Conservation (phyloP, 2,888 invertebrate species). For the Deroplatys truncata region DNA sequence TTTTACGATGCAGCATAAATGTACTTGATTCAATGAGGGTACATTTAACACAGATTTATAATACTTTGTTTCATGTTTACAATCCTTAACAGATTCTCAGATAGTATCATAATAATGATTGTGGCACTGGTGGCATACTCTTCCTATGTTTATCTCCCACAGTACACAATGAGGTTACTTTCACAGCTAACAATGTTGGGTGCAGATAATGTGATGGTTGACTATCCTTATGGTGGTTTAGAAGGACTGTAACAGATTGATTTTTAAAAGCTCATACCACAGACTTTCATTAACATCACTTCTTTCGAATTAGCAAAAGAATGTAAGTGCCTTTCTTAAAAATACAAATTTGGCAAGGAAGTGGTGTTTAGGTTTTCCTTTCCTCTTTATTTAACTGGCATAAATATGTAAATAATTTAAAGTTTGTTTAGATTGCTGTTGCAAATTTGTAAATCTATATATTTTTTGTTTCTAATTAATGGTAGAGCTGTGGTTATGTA, state of each 20-base stretch:
- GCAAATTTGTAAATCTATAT: not conserved
- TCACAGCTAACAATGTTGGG: constrained; percentile 17
- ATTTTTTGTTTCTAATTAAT: not conserved
- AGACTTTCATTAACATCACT: not conserved
- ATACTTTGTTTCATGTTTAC: no score
- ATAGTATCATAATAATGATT: constrained; percentile 49
- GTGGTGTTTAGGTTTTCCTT: not conserved
- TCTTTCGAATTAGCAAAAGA: not conserved
- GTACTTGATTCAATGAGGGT: no score
- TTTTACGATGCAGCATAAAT: no score
- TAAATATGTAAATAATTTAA: not conserved
- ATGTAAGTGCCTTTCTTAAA: not conserved
- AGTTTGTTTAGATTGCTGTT: not conserved
- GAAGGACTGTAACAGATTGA: not conserved
- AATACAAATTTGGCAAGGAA: not conserved
- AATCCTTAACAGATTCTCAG: constrained; percentile 37
- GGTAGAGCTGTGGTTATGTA: not conserved
- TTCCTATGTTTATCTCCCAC: constrained; percentile 54
- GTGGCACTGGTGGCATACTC: constrained; percentile 52
- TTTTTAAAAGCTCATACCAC: not conserved
- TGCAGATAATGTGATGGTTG: constrained; percentile 10
- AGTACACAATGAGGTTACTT: constrained; percentile 43
- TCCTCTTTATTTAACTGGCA: not conserved
- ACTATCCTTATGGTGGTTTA: not conserved
- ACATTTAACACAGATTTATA: no score